Evolutionary conservation across 2,797 vertebrate species (phyloP).

Genomic region (Lutjanus campechanus): DNA sequence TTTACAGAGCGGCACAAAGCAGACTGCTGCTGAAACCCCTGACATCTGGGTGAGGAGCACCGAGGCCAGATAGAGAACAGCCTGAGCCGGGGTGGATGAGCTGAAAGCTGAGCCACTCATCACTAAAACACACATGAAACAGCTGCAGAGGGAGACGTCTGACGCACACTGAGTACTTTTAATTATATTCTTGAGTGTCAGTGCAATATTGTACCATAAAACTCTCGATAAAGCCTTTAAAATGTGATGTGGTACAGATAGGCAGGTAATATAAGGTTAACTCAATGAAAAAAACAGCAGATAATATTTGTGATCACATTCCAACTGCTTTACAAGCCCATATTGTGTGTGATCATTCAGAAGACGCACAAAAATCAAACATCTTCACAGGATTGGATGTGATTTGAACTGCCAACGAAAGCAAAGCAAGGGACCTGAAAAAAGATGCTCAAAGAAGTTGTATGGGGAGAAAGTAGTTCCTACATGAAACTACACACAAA

Average conservation of each 20-base stretch:
- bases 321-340: background rate
- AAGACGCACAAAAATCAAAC: background rate
- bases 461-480: too few species aligned
- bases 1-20: slow-evolving; percentile 30
- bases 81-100: slow-evolving; percentile 48
- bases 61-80: slow-evolving; percentile 45
- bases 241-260: background rate
- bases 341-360: background rate
- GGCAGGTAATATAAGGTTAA: background rate
- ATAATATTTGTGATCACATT: background rate
- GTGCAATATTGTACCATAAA: background rate
- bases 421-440: background rate
- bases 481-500: too few species aligned
- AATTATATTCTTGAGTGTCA: background rate
- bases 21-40: background rate
- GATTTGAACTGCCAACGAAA: background rate
- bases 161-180: background rate
- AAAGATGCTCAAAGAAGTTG: background rate
- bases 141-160: slow-evolving; percentile 26
- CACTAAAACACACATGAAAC: slow-evolving; percentile 25
- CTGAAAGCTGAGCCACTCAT: slow-evolving; percentile 42
- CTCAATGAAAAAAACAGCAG: background rate
- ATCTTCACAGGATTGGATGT: too few species aligned
- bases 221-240: background rate
- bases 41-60: slow-evolving; percentile 53